Percentiles rank a stretch among this genome's conserved stretches.
phyloP scores from a whole-genome alignment of 2,888 invertebrate genomes.

The Sinotaia quadrata region DNA sequence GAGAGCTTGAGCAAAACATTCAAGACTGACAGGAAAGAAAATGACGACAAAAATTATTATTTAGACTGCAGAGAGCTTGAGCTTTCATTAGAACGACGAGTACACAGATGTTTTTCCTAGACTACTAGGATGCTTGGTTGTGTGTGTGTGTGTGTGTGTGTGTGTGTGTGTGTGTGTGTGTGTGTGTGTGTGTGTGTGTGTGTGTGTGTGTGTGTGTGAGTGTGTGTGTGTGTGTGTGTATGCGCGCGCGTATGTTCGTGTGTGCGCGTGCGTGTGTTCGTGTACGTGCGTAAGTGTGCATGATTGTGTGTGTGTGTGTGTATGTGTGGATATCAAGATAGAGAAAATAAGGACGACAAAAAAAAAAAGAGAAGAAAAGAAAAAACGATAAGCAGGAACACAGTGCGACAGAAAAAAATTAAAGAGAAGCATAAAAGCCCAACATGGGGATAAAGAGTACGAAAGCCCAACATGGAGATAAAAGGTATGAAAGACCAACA shows the following conservation, averaged over 20 bases:
- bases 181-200: constrained; percentile 13
- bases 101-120: too few species aligned
- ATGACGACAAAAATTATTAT: too few species aligned
- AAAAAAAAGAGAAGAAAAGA: background rate
- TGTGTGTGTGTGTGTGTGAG: constrained; percentile 14
- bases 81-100: too few species aligned
- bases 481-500: too few species aligned
- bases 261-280: background rate
- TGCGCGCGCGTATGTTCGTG: too few species aligned
- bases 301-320: constrained; percentile 9
- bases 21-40: too few species aligned
- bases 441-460: too few species aligned
- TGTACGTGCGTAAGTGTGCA: constrained; percentile 5
- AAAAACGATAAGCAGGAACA: background rate
- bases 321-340: background rate
- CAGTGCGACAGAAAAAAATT: background rate
- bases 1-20: too few species aligned
- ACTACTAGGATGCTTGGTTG: background rate
- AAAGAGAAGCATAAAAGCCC: too few species aligned
- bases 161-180: constrained; percentile 7
- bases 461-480: too few species aligned
- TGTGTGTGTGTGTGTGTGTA: constrained; percentile 18
- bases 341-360: background rate
- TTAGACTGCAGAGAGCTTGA: too few species aligned
- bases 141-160: background rate